These are phyloP conservation scores for Oxystoma pomonae DNA, from an alignment of 2,888 invertebrate genomes.

Conservation along the genomic window DNA sequence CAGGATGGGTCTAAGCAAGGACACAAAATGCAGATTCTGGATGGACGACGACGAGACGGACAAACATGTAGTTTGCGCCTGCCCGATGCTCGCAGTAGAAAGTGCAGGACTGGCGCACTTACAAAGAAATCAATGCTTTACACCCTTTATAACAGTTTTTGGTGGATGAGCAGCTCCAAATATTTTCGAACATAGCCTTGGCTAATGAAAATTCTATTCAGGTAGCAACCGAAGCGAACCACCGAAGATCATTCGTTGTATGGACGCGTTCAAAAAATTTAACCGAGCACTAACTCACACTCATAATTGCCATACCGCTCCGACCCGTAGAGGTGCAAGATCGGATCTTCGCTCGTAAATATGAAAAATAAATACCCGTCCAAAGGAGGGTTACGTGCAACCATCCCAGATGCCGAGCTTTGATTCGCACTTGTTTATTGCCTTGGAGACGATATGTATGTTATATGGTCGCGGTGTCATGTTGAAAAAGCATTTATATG, in stretches of 20 bases:
- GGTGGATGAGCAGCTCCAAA: too few relatives aligned
- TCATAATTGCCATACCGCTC: slow-evolving; percentile 24
- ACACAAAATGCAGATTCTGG: too few relatives aligned
- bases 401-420: slow-evolving; percentile 23
- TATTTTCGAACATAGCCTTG: slow-evolving; percentile 16
- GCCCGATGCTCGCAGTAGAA: too few relatives aligned
- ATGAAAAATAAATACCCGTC: slow-evolving; percentile 48
- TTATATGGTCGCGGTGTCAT: too few relatives aligned
- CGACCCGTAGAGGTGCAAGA: slow-evolving; percentile 33
- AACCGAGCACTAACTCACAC: slow-evolving; percentile 22
- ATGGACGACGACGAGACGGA: too few relatives aligned
- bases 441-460: not conserved
- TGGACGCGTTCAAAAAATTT: slow-evolving; percentile 2
- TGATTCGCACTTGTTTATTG: slow-evolving; percentile 18
- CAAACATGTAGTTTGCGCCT: too few relatives aligned
- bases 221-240: slow-evolving; percentile 23
- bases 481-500: too few relatives aligned
- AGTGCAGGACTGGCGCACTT: too few relatives aligned
- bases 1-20: too few relatives aligned
- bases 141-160: too few relatives aligned
- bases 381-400: slow-evolving; percentile 26
- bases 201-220: slow-evolving; percentile 26
- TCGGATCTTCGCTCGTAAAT: slow-evolving; percentile 48
- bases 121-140: too few relatives aligned
- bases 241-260: slow-evolving; percentile 20